These are phyloP conservation scores for Bombyx mori DNA, from an alignment of 1,140 invertebrate genomes.

Conservation along the genomic window ASM3026992v2 NC_085109.1:8127501-8128000, in stretches of 20 bases:
- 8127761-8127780: slow-evolving; percentile 36
- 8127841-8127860: slow-evolving; percentile 25
- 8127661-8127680: no score
- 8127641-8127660: no score
- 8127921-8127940: slow-evolving; percentile 54
- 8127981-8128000: slow-evolving; percentile 19
- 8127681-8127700: no score
- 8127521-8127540: no score
- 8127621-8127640: no score
- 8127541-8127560: no score
- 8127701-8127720: no score
- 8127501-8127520: no score
- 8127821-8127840: slow-evolving; percentile 20
- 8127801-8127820: slow-evolving; percentile 13
- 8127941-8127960: slow-evolving; percentile 26
- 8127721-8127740: no score
- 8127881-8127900: slow-evolving; percentile 62
- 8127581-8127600: no score
- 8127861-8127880: slow-evolving; percentile 30
- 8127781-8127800: slow-evolving; percentile 20
- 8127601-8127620: no score
- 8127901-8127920: slow-evolving; percentile 56
- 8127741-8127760: slow-evolving; percentile 6
- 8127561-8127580: no score
- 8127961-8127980: slow-evolving; percentile 49